These are phyloP conservation scores for Halictus quadricinctus DNA, from an alignment of 2,888 invertebrate species.

Conservation along the genomic window DNA sequence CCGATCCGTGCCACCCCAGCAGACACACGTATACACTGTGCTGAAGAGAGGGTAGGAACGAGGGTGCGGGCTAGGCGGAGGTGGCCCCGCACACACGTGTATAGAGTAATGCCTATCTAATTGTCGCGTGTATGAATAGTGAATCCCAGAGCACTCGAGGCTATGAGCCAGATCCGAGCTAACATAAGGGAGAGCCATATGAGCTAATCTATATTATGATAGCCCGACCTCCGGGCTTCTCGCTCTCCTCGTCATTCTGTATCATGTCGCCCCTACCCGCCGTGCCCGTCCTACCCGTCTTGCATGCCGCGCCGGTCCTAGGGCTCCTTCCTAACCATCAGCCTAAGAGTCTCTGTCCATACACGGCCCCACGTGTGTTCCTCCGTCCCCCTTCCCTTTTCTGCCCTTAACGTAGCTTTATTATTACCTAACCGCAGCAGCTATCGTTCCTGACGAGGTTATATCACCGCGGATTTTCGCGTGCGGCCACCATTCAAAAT, in stretches of 20 bases:
- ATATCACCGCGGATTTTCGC: slow-evolving; percentile 61
- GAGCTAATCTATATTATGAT: slow-evolving; percentile 83
- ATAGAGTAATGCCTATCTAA: slow-evolving; percentile 82
- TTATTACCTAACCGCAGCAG: slow-evolving; percentile 69
- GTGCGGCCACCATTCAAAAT: slow-evolving; percentile 48
- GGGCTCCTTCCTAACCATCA: not conserved
- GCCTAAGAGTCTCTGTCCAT: slow-evolving; percentile 42
- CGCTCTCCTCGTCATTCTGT: slow-evolving; percentile 22
- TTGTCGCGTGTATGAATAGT: slow-evolving; percentile 83
- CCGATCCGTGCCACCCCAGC: slow-evolving; percentile 69
- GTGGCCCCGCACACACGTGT: slow-evolving; percentile 39
- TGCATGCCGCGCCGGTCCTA: not conserved
- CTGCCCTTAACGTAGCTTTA: slow-evolving; percentile 59
- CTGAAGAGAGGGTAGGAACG: not conserved
- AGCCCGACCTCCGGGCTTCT: slow-evolving; percentile 76
- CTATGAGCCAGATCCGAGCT: slow-evolving; percentile 80
- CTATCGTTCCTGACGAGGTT: slow-evolving; percentile 67
- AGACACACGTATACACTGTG: slow-evolving; percentile 52
- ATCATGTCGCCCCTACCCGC: not conserved
- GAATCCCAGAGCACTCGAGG: slow-evolving; percentile 82
- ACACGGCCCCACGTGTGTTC: slow-evolving; percentile 13
- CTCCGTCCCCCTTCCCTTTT: slow-evolving; percentile 14
- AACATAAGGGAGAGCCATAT: slow-evolving; percentile 80
- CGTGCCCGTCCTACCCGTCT: not conserved
- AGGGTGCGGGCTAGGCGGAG: not conserved